Evolutionary conservation across 2,888 invertebrate genomes (phyloP).

Genomic region (Andrena fulva): DNA sequence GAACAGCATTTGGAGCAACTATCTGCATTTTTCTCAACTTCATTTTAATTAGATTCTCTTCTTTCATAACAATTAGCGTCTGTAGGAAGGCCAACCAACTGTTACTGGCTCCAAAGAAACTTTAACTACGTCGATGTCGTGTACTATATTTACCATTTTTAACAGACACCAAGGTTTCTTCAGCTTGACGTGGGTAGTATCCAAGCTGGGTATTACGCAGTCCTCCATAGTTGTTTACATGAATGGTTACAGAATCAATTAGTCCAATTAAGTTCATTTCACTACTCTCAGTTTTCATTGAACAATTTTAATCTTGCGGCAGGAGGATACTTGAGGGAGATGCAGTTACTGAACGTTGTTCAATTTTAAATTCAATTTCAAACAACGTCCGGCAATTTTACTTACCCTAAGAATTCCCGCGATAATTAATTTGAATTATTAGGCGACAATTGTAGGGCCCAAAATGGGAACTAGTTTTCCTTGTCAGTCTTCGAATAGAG

Average conservation of each 20-base stretch:
- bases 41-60: not conserved
- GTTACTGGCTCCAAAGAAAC: not conserved
- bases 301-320: not conserved
- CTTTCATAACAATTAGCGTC: not conserved
- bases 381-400: not conserved
- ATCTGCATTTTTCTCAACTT: not conserved
- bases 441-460: too few species aligned
- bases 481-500: too few species aligned
- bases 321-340: too few species aligned
- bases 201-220: not conserved
- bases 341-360: too few species aligned
- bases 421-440: too few species aligned
- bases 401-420: too few species aligned
- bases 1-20: conserved; percentile 21
- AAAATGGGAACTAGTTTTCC: too few species aligned
- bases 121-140: not conserved
- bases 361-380: not conserved
- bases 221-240: not conserved
- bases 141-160: not conserved
- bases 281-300: not conserved
- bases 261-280: not conserved
- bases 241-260: not conserved
- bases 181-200: not conserved
- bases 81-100: not conserved
- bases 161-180: not conserved